Base-by-base conservation (phyloP, 1,140 invertebrate species). In the Phthorimaea operculella region DNA sequence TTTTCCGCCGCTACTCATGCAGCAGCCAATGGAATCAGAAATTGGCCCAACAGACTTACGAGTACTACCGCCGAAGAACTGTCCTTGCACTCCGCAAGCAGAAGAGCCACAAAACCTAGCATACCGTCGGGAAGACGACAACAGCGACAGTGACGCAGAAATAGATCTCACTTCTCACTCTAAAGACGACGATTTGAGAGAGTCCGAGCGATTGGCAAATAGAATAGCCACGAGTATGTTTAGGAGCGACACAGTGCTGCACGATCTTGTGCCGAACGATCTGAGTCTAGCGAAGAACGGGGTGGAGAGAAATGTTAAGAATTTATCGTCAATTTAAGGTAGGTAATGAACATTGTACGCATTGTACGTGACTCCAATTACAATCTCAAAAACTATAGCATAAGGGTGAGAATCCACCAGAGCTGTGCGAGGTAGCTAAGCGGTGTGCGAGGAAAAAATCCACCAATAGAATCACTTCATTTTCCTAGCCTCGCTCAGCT, bases 131-230 rank as follows among this genome's bases (percentile, higher is more conserved):
- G 73, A 80, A 76, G 17, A 59, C 58, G 0, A 71, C 28, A 79
- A 85, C 44, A 84, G 83, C 48, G 85, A 86, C 50, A 84, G 77
- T 55, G 85, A 86, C 56, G 71, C 85, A 1, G 85, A 87, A 70
- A 87, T 87, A 33, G 83, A 87, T 76, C 69, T 87, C 0, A 87
- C 85, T 0, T 87, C 85, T 10, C 83, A 87, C 57, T 73, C 81
- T 1, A 85, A 85, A 64, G 85, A 86, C 33, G 85, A 87, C 14
- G 74, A 82, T 58, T 57, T 84, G 12, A 71, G 79, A n/a, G 80
- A 85, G 59, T 83, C 82, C 0, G 82, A 85, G 48, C 58, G 79
- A 52, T 58, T 83, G 21, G 82, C 82, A 15, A 85, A 76, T 36
- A 71, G 78, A 51, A 83, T 85, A 68, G 80, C 79, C 0, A 82